Evolutionary conservation across 1,140 invertebrate species (phyloP).

Genomic region (Lycorma delicatula): DNA sequence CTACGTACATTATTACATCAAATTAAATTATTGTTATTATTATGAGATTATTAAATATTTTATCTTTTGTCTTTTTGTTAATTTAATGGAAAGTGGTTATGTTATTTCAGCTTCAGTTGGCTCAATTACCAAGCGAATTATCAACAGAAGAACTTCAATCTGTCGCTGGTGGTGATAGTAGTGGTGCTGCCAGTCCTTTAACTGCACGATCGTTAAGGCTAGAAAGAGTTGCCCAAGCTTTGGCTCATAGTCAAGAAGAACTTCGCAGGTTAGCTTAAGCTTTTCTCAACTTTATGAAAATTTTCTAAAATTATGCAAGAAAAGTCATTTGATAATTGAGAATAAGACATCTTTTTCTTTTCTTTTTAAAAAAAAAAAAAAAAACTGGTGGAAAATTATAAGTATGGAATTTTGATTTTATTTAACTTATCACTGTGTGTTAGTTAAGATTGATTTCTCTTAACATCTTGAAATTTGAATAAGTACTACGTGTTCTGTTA

Average conservation of each 20-base stretch:
- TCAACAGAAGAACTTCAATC: constrained; percentile 61
- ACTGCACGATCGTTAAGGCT: constrained; percentile 77
- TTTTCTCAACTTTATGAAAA: neutral
- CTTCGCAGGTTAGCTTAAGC: constrained; percentile 50
- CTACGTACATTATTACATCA: too few relatives aligned
- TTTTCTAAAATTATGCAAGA: too few relatives aligned
- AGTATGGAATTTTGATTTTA: too few relatives aligned
- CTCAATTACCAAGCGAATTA: constrained; percentile 47
- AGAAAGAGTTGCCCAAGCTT: constrained; percentile 73
- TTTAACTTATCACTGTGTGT: too few relatives aligned
- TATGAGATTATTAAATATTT: neutral
- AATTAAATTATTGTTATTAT: too few relatives aligned
- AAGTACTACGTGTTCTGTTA: too few relatives aligned
- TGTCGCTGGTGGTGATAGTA: constrained; percentile 53
- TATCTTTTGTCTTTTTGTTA: neutral
- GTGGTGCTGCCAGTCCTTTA: constrained; percentile 68
- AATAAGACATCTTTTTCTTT: too few relatives aligned
- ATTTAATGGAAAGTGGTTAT: neutral
- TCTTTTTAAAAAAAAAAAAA: too few relatives aligned
- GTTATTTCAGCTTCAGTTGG: constrained; percentile 52
- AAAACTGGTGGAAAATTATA: too few relatives aligned
- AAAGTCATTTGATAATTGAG: too few relatives aligned
- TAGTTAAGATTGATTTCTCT: too few relatives aligned
- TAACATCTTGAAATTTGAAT: too few relatives aligned
- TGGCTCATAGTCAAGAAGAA: constrained; percentile 83